phyloP scores from a whole-genome alignment of 1,140 invertebrate species.

The Oryctes rhinoceros region DNA sequence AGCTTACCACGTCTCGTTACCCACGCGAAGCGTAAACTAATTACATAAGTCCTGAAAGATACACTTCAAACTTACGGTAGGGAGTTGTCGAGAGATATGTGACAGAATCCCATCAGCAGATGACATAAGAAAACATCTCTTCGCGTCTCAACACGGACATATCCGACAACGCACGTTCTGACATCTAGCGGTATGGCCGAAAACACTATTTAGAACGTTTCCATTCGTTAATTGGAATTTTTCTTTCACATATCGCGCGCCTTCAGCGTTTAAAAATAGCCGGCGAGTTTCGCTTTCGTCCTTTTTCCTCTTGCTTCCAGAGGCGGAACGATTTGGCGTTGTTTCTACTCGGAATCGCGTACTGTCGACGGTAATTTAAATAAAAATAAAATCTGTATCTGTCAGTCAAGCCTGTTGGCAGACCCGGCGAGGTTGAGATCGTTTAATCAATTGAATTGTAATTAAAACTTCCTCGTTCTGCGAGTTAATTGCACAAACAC shows the following conservation, averaged over 20 bases:
- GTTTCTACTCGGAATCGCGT: neutral
- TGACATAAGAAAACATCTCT: neutral
- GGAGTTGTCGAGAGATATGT: neutral
- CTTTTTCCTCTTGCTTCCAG: neutral
- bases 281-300: neutral
- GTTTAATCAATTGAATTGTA: constrained; percentile 5
- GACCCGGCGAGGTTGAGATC: neutral
- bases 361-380: neutral
- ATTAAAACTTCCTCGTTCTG: neutral
- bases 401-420: neutral
- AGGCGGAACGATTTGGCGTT: neutral
- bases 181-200: neutral
- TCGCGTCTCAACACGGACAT: neutral
- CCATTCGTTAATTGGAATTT: constrained; percentile 7
- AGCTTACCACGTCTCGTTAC: neutral
- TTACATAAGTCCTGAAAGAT: neutral
- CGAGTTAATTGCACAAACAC: neutral
- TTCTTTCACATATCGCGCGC: neutral
- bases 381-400: constrained; percentile 7
- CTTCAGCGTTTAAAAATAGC: neutral
- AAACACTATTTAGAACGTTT: neutral
- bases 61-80: neutral
- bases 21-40: neutral
- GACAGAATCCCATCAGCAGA: neutral
- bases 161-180: neutral